A percentile compares a stretch with the other conserved stretches of the same genome.
phyloP scores from a whole-genome alignment of 2,797 vertebrate genomes.

The Onychomys leucogaster region DNA sequence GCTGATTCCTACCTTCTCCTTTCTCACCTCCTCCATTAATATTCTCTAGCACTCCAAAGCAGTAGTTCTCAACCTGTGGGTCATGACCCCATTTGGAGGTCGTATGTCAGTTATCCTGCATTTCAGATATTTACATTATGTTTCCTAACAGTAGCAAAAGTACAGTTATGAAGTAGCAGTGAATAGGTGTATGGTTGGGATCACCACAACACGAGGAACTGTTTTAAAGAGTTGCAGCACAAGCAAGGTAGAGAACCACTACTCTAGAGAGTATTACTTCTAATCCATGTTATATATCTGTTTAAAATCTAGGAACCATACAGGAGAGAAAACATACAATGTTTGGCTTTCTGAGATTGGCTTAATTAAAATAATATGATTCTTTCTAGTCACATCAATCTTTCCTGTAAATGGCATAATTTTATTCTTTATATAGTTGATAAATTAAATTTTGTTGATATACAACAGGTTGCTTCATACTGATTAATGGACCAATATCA shows the following conservation, averaged over 20 bases:
- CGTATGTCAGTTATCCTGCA: not conserved
- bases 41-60: not conserved
- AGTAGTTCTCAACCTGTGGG: not conserved
- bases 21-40: not conserved
- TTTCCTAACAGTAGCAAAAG: not conserved
- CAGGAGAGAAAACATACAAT: not conserved
- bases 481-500: not conserved
- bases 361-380: not conserved
- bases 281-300: not conserved
- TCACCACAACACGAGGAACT: not conserved
- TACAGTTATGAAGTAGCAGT: not conserved
- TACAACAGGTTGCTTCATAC: not conserved
- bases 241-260: not conserved
- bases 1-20: not conserved
- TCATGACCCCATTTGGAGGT: too few species aligned
- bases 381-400: not conserved
- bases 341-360: not conserved
- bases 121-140: not conserved
- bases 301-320: too few species aligned
- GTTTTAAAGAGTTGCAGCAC: not conserved
- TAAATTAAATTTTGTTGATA: not conserved
- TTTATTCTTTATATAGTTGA: not conserved
- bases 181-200: not conserved
- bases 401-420: not conserved
- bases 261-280: not conserved